Base-by-base conservation (phyloP, 2,797 vertebrate species). In the Loriculus beryllinus region DNA sequence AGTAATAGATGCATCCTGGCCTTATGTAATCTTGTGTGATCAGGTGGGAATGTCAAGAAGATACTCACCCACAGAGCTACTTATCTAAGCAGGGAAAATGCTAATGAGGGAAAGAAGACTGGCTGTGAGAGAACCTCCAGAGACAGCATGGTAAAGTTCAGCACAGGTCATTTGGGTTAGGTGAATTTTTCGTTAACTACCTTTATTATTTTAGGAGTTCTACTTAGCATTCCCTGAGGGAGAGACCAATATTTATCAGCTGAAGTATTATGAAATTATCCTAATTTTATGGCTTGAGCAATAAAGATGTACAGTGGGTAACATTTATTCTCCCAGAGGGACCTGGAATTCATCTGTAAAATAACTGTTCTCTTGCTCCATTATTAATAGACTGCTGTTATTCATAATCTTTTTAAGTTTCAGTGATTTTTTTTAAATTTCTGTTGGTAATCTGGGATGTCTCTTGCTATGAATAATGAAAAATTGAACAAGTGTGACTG, bases 381-480 rank as follows among this genome's bases (percentile, higher is more conserved):
- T 68, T 79, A 68, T 82, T 88, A 86, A 81, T 43, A 76, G 14
- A 62, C 29, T 42, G 7, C 3, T 42, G 35, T 31, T 87, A 48
- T 43, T 83, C 33, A 35, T 88, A 81, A 56, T 79, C 20, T 56
- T 74, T 80, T 78, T 6, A 78, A 71, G 28, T 56, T 25, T 52
- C 43, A 71, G 29, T 88, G n/a, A 2, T 45, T 65, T 72, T 78
- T 78, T 45, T 8, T 1, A 0, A 10, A 72, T 85, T 85, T 93
- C 35, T 88, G 59, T 81, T 77, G n/a, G 23, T 52, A 64, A 80
- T 90, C n/a, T 91, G 6, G 1, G 31, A 57, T 54, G 63, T 51
- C 17, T 88, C 51, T 81, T 77, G 10, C 47, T 87, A 83, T 92
- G 86, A 97, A 91, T 82, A 95, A 96, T 77, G 82, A 92, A 67